A percentile compares a stretch with the other conserved stretches of the same genome.
Evolutionary conservation across 2,113 vertebrate species (phyloP).

Genomic region (Sebastes fasciatus): DNA sequence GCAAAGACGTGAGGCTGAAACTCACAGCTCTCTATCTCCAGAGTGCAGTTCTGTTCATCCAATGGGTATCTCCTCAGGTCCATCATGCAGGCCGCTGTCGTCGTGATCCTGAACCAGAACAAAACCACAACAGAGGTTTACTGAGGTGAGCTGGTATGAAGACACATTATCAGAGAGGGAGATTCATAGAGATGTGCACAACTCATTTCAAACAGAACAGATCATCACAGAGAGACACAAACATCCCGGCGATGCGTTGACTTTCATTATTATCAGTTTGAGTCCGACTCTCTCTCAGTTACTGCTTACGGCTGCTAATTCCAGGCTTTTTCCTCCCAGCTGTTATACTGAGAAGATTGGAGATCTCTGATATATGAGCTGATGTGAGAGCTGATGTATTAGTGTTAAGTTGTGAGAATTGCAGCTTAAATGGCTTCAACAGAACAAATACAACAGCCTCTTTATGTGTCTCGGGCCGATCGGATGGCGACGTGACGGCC

Average conservation of each 20-base stretch:
- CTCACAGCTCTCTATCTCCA: slow-evolving; percentile 99
- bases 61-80: slow-evolving; percentile 96
- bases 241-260: slow-evolving; percentile 12
- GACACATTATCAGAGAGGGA: not conserved
- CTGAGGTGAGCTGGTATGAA: not conserved
- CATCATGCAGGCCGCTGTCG: slow-evolving; percentile 99
- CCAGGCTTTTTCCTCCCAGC: slow-evolving; percentile 12
- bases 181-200: not conserved
- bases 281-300: slow-evolving; percentile 7
- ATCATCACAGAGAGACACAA: not conserved
- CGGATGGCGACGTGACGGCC: no score
- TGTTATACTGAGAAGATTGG: slow-evolving; percentile 35
- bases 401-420: slow-evolving; percentile 51
- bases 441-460: slow-evolving; percentile 46
- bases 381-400: slow-evolving; percentile 31
- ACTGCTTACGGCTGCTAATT: slow-evolving; percentile 21
- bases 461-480: slow-evolving; percentile 11
- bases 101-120: slow-evolving; percentile 91
- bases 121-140: not conserved
- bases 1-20: slow-evolving; percentile 63
- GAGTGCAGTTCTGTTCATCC: slow-evolving; percentile 95
- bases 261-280: slow-evolving; percentile 19
- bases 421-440: slow-evolving; percentile 56
- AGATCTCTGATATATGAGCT: slow-evolving; percentile 31
- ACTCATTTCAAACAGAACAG: not conserved